A percentile compares a stretch with the other conserved stretches of the same genome.
These are phyloP conservation scores for Piprites chloris DNA, from an alignment of 2,113 vertebrate genomes.

Conservation along the genomic window DNA sequence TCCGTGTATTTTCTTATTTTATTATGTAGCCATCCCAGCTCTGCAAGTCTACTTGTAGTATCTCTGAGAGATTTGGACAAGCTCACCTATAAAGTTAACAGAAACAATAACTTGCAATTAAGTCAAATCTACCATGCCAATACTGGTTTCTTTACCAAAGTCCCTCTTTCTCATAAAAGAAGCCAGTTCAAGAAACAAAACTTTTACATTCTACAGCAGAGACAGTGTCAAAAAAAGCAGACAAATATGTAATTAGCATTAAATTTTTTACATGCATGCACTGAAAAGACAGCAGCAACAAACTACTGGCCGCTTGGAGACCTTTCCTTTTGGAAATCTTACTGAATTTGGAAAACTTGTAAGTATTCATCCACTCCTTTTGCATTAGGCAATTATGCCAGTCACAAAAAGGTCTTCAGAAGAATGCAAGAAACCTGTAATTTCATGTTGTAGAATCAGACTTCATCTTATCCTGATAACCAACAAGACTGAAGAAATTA, in stretches of 20 bases:
- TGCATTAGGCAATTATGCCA: not conserved
- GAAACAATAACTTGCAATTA: not conserved
- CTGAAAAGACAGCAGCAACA: not conserved
- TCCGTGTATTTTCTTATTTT: constrained; percentile 96
- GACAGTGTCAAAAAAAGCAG: not conserved
- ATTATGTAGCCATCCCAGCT: constrained; percentile 96
- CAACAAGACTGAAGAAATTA: not conserved
- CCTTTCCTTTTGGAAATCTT: not conserved
- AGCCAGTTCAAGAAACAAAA: not conserved
- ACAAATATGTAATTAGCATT: not conserved
- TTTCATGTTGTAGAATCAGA: not conserved
- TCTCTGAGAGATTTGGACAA: constrained; percentile 90
- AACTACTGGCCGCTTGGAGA: not conserved
- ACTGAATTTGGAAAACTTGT: not conserved
- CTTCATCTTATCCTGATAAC: not conserved
- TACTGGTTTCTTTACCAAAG: not conserved
- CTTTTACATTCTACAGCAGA: not conserved
- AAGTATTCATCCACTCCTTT: not conserved
- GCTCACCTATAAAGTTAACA: constrained; percentile 77
- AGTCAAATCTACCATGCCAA: not conserved
- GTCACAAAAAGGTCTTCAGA: not conserved
- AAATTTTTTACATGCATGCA: not conserved
- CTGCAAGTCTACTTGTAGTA: constrained; percentile 86
- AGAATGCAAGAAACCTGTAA: not conserved
- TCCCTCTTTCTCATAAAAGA: not conserved